phyloP scores from a whole-genome alignment of 2,888 invertebrate species.

The Melieria crassipennis region DNA sequence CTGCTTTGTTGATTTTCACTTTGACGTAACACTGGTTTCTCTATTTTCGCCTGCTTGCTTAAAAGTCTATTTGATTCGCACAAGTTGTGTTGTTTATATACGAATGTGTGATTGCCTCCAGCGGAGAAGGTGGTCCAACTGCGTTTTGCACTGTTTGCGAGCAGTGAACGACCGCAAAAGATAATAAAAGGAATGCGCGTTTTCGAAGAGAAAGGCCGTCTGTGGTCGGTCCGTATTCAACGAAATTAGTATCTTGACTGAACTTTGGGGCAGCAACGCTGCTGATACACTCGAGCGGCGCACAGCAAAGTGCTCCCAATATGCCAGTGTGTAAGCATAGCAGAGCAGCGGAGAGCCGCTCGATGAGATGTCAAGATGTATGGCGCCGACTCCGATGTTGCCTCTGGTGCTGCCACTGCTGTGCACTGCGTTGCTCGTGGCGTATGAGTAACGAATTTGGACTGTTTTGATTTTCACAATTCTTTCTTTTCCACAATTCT shows the following conservation, averaged over 20 bases:
- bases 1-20: too few species aligned
- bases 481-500: too few species aligned
- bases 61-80: too few species aligned
- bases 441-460: neutral
- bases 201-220: slow-evolving; percentile 6
- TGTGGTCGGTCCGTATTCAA: slow-evolving; percentile 3
- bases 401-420: neutral
- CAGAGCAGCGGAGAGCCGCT: neutral
- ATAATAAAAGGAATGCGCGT: too few species aligned
- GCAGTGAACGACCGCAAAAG: too few species aligned
- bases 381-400: neutral
- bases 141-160: too few species aligned
- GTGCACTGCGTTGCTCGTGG: neutral
- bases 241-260: slow-evolving; percentile 24
- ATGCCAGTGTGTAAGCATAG: neutral
- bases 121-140: too few species aligned
- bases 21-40: too few species aligned
- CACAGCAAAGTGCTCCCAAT: neutral
- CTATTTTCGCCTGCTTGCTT: too few species aligned
- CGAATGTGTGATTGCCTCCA: too few species aligned
- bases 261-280: neutral
- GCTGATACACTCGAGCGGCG: neutral
- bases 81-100: too few species aligned
- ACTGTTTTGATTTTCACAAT: neutral
- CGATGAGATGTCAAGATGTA: neutral